Evolutionary conservation across 30 jellyfish, hydroid and myxozoan genomes (phyloP).

Genomic region (Pelagia noctiluca): DNA sequence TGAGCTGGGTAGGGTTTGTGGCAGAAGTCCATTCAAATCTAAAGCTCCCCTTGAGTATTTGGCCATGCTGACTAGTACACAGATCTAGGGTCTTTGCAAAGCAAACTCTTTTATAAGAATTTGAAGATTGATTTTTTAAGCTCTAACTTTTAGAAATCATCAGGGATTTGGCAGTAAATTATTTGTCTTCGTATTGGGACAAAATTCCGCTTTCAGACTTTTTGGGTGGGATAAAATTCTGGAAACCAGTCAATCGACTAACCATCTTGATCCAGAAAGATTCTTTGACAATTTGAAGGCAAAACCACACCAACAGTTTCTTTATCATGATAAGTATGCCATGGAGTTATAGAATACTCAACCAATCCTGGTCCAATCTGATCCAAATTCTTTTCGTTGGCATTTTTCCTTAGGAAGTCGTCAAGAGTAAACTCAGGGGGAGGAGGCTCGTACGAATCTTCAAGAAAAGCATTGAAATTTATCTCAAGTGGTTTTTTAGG

Average conservation of each 20-base stretch:
- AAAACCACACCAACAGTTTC: not conserved
- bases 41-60: too few species aligned
- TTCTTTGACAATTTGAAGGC: slow-evolving; percentile 8
- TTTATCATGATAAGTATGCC: slow-evolving; percentile 27
- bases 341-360: slow-evolving; percentile 28
- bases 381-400: not conserved
- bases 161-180: too few species aligned
- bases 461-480: slow-evolving; percentile 61
- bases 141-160: too few species aligned
- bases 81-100: too few species aligned
- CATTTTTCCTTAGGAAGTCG: slow-evolving; percentile 41
- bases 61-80: too few species aligned
- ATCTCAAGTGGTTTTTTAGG: slow-evolving; percentile 57
- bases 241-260: not conserved
- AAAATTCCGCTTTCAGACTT: not conserved
- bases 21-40: too few species aligned
- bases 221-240: not conserved
- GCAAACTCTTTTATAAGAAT: too few species aligned
- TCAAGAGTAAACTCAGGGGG: slow-evolving; percentile 61
- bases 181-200: not conserved
- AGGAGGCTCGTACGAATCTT: slow-evolving; percentile 69
- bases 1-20: too few species aligned
- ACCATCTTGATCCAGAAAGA: slow-evolving; percentile 53
- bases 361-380: slow-evolving; percentile 1
- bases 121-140: too few species aligned